Percentiles rank a stretch among this genome's conserved stretches.
phyloP scores from a whole-genome alignment of 1,140 invertebrate genomes.

The Drosophila nikananu region DNA sequence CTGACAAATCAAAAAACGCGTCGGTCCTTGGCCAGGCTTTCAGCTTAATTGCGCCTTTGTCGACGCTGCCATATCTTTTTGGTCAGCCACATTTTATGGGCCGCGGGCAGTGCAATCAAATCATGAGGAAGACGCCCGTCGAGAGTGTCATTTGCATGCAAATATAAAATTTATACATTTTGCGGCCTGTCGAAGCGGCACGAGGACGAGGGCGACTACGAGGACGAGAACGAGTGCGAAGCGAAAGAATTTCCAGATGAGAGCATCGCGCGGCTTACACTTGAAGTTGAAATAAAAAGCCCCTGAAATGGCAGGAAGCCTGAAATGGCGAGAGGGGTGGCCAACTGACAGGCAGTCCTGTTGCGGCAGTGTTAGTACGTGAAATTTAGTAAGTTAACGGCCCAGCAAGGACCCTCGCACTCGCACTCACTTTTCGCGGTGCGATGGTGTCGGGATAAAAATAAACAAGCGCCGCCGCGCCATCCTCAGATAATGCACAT shows the following conservation, averaged over 20 bases:
- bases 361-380: constrained; percentile 38
- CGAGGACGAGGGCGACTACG: not conserved
- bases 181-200: constrained; percentile 22
- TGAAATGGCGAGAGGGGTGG: not conserved
- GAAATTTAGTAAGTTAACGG: constrained; percentile 64
- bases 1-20: constrained; percentile 21
- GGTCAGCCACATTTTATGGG: constrained; percentile 33
- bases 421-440: constrained; percentile 37
- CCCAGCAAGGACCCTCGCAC: constrained; percentile 44
- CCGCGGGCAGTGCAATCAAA: constrained; percentile 54
- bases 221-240: constrained; percentile 2
- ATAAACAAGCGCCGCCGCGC: constrained; percentile 29
- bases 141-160: constrained; percentile 52
- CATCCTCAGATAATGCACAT: constrained; percentile 43
- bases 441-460: constrained; percentile 47
- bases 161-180: constrained; percentile 46
- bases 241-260: constrained; percentile 41
- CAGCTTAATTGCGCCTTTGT: constrained; percentile 52
- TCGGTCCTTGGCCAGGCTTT: constrained; percentile 42
- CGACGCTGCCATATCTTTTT: constrained; percentile 17
- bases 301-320: constrained; percentile 41
- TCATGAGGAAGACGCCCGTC: constrained; percentile 44
- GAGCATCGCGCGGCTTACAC: constrained; percentile 18
- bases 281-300: constrained; percentile 63
- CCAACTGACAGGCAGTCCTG: constrained; percentile 57